These are phyloP conservation scores for Ornithoptera priamus DNA, from an alignment of 2,888 invertebrate genomes.

Conservation along the genomic window DNA sequence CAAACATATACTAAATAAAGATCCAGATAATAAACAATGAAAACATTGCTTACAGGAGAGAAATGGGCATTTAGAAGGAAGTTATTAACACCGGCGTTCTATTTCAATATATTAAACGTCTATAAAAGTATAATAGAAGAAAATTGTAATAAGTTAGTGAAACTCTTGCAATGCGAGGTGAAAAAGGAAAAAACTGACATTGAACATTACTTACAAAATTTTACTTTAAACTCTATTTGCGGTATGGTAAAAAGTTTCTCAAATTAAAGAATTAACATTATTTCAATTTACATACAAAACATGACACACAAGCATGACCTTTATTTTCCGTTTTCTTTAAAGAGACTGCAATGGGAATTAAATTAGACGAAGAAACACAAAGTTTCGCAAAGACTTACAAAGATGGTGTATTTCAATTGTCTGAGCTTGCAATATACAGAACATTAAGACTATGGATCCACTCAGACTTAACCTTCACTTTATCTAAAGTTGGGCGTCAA, in stretches of 20 bases:
- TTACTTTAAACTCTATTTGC: slow-evolving; percentile 82
- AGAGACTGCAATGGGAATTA: slow-evolving; percentile 85
- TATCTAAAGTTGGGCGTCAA: slow-evolving; percentile 67
- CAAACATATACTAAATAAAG: too few species aligned
- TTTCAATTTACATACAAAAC: not conserved
- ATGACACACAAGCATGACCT: not conserved
- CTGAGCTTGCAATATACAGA: slow-evolving; percentile 54
- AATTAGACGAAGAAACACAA: slow-evolving; percentile 68
- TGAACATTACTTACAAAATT: slow-evolving; percentile 77
- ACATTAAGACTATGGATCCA: slow-evolving; percentile 79
- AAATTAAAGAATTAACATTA: not conserved
- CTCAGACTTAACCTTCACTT: slow-evolving; percentile 72
- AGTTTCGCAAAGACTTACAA: slow-evolving; percentile 75
- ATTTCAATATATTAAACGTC: slow-evolving; percentile 80
- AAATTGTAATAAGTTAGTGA: slow-evolving; percentile 61
- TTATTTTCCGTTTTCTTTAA: slow-evolving; percentile 28
- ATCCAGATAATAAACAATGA: too few species aligned
- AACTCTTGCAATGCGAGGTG: slow-evolving; percentile 46
- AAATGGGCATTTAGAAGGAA: slow-evolving; percentile 83
- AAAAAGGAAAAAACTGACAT: slow-evolving; percentile 65
- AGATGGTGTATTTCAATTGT: slow-evolving; percentile 72
- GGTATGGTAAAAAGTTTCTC: slow-evolving; percentile 61
- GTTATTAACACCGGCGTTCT: slow-evolving; percentile 82
- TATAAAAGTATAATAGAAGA: slow-evolving; percentile 65
- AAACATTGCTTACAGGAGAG: slow-evolving; percentile 48